Evolutionary conservation across 92 coral and sea anemone genomes (phyloP), one percentile per base, ranked within the genome.

Genomic region (Epizoanthus illoricatus): DNA sequence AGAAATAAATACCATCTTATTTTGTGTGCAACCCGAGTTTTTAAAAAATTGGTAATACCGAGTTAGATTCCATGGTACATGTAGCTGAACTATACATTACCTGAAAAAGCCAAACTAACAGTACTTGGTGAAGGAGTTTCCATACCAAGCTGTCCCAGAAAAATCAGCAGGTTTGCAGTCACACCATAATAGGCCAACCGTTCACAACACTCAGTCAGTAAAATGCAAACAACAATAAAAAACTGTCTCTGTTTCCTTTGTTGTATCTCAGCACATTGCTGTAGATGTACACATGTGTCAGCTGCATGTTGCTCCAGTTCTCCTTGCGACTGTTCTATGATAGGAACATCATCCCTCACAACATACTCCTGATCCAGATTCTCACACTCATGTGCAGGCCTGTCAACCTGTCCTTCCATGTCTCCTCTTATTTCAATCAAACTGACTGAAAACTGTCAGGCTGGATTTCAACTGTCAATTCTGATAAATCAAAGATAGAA

Each of bases 151-250:
- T 69, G 83, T 60, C 89, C 90, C 33, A 87, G 64, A 64, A 80
- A 94, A 57, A 94, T 47, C 49, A 89, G 76, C 59, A 93, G 79
- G 57, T 95, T 93, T 28, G 94, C 97, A 2, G 88, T 83, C 61
- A 93, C 73, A 6, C 98, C 98, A 86, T 93, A 93, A 73, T 85
- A 95, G 13, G 95, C 83, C 86, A 95, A 52, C 33, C 96, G 86
- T 80, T 95, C 98, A 81, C 97, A 95, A 6, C 92, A 76, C 88
- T 93, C 98, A 1, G 94, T 93, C 7, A 86, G 55, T 73, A 95
- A 80, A 75, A 95, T 91, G 36, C 94, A 93, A 4, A 88, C 7
- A 6, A 86, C 71, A 28, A 84, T 84, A 23, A 81, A 65, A 47
- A 76, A 58, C 65, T 56, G 86, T n/a, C 63, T 71, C 65, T 87